Conservation (phyloP, 2,113 vertebrate genomes). For the Anolis carolinensis region DNA sequence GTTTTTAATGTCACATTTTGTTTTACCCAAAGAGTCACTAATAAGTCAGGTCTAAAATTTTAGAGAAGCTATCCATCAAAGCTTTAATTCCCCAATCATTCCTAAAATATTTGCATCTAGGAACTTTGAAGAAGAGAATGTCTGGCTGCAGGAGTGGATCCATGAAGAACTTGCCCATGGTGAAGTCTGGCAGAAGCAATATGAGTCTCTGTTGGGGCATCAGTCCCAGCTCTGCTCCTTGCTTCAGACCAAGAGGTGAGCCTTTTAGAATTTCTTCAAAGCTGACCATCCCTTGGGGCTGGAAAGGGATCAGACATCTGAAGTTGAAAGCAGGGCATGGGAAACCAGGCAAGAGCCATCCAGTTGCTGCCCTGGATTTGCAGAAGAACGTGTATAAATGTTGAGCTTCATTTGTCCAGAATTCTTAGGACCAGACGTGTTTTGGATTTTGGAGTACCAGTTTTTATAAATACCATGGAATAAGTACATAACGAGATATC, state of each 20-base stretch:
- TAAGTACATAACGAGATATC: too few species aligned
- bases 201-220: not conserved
- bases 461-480: too few species aligned
- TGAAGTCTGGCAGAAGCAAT: slow-evolving; percentile 26
- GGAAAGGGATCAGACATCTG: not conserved
- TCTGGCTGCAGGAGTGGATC: slow-evolving; percentile 16
- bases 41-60: too few species aligned
- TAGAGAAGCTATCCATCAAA: too few species aligned
- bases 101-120: not conserved
- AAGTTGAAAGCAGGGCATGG: not conserved
- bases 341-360: not conserved
- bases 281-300: not conserved
- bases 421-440: too few species aligned
- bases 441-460: too few species aligned
- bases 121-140: slow-evolving; percentile 20
- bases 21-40: too few species aligned
- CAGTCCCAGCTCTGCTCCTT: not conserved
- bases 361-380: not conserved
- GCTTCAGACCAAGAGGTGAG: slow-evolving; percentile 28
- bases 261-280: not conserved
- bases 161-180: slow-evolving; percentile 17
- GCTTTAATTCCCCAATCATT: too few species aligned
- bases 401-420: too few species aligned
- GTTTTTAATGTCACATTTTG: too few species aligned
- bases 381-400: not conserved